A percentile compares a stretch with the other conserved stretches of the same genome.
These are phyloP conservation scores for Spinus olivaceus DNA, from an alignment of 2,797 vertebrate species.

Conservation along the genomic window DNA sequence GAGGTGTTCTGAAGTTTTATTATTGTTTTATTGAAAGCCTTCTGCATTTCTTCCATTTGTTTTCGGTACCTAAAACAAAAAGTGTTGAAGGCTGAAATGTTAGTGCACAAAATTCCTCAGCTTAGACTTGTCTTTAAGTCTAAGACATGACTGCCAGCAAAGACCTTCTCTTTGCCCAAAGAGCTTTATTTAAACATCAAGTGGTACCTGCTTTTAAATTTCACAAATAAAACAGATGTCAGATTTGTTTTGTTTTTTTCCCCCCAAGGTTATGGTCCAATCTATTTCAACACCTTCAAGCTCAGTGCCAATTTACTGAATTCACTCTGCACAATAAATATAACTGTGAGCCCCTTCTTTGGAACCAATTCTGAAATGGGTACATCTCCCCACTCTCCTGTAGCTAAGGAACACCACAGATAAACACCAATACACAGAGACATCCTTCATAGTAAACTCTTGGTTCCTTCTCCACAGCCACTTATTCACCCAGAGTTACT, in stretches of 20 bases:
- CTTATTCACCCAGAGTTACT: not conserved
- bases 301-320: not conserved
- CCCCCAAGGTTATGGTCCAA: not conserved
- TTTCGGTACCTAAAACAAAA: constrained; percentile 88
- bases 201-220: not conserved
- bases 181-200: not conserved
- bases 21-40: constrained; percentile 98
- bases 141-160: not conserved
- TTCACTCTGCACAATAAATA: not conserved
- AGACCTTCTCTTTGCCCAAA: not conserved
- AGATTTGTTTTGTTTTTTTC: not conserved
- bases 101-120: not conserved
- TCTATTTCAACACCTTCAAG: not conserved
- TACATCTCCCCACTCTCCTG: not conserved
- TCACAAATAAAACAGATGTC: not conserved
- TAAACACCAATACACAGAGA: not conserved
- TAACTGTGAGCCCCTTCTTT: not conserved
- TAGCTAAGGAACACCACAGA: not conserved
- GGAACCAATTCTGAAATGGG: not conserved
- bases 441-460: not conserved
- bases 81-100: not conserved
- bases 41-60: constrained; percentile 99
- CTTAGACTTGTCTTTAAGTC: not conserved
- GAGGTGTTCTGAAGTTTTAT: constrained; percentile 98
- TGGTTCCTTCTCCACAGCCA: not conserved